Conservation (phyloP, 2,888 invertebrate species). For the Latrodectus elegans region DNA sequence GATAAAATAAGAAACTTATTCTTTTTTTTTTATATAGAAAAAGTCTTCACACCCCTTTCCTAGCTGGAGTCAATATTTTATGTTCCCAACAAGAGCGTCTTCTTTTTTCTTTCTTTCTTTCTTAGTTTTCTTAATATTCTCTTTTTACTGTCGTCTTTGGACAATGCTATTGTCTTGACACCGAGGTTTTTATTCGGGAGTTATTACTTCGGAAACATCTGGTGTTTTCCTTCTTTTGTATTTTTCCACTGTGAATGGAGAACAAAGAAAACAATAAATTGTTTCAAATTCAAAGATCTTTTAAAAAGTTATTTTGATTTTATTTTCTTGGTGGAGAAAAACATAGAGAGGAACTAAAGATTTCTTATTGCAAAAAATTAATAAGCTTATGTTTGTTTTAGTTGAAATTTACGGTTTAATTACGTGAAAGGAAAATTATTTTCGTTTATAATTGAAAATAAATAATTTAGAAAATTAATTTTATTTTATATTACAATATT, state of each 20-base stretch:
- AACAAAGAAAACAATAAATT: constrained; percentile 8
- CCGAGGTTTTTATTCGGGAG: constrained; percentile 32
- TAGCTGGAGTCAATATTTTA: constrained; percentile 23
- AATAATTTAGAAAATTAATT: too few relatives aligned
- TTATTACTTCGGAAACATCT: constrained; percentile 50
- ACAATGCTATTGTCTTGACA: constrained; percentile 34
- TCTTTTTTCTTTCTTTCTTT: constrained; percentile 8
- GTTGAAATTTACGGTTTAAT: too few relatives aligned
- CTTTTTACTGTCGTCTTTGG: too few relatives aligned
- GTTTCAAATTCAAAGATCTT: too few relatives aligned
- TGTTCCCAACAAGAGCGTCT: constrained; percentile 14
- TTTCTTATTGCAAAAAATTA: too few relatives aligned
- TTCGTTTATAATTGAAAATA: too few relatives aligned
- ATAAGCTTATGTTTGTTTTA: too few relatives aligned
- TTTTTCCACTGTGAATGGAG: not conserved
- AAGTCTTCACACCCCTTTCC: constrained; percentile 7
- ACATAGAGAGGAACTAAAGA: too few relatives aligned
- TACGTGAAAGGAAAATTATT: too few relatives aligned
- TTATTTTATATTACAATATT: too few relatives aligned
- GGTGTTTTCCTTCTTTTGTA: constrained; percentile 32
- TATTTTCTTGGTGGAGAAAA: too few relatives aligned
- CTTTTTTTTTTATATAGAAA: not conserved
- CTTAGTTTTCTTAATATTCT: not conserved
- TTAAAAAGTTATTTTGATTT: too few relatives aligned
- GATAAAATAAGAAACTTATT: constrained; percentile 21